Percentiles rank a stretch among this genome's conserved stretches.
Conservation (phyloP, 2,797 vertebrate genomes). For the Neosalanx taihuensis region DNA sequence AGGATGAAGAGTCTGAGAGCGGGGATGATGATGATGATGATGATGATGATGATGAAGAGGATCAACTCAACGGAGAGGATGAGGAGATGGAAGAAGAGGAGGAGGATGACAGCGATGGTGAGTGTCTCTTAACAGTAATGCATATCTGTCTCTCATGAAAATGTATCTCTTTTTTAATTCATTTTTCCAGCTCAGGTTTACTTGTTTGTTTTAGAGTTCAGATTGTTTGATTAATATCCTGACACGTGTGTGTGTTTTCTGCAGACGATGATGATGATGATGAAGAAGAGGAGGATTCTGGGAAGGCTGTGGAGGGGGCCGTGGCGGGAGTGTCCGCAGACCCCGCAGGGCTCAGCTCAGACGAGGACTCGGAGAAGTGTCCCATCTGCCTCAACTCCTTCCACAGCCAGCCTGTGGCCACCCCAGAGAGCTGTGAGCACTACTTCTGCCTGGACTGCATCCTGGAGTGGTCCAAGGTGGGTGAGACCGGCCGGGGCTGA, state of each 20-base stretch:
- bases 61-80: constrained; percentile 67
- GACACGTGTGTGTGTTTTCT: constrained; percentile 4
- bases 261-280: constrained; percentile 46
- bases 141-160: not conserved
- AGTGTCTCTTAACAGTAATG: not conserved
- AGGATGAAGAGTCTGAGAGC: constrained; percentile 74
- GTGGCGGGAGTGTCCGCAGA: constrained; percentile 32
- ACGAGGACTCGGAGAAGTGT: constrained; percentile 90
- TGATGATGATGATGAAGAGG: constrained; percentile 58
- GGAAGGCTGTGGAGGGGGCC: constrained; percentile 55
- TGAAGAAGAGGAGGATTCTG: constrained; percentile 59
- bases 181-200: not conserved
- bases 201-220: not conserved
- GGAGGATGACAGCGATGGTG: constrained; percentile 70
- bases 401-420: constrained; percentile 88
- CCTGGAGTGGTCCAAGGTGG: constrained; percentile 93
- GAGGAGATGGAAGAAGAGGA: constrained; percentile 70
- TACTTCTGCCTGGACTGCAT: constrained; percentile 98
- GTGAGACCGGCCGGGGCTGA: constrained; percentile 21
- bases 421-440: constrained; percentile 91
- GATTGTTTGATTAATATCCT: too few species aligned
- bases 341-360: constrained; percentile 71
- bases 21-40: constrained; percentile 57
- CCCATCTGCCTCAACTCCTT: constrained; percentile 96
- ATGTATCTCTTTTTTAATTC: not conserved